These are phyloP conservation scores for Nomada flava DNA, from an alignment of 2,888 invertebrate species.

Conservation along the genomic window DNA sequence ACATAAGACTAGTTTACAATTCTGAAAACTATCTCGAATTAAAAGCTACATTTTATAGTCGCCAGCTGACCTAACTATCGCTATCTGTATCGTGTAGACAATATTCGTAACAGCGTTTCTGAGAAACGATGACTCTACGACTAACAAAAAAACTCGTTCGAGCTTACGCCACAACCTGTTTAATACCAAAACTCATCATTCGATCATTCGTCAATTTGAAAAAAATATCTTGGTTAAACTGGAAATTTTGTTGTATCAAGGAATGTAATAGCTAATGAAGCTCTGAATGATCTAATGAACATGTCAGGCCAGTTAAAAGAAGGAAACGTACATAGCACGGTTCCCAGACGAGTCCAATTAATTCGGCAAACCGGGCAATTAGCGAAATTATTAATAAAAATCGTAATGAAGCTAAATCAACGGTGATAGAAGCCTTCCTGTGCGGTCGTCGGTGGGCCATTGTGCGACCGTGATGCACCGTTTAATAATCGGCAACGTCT, in stretches of 20 bases:
- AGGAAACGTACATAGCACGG: slow-evolving; percentile 50
- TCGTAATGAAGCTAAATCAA: slow-evolving; percentile 81
- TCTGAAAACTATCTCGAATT: not conserved
- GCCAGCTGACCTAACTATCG: slow-evolving; percentile 8
- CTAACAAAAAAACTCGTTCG: not conserved
- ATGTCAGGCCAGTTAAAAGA: too few relatives aligned
- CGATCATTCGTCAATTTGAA: not conserved
- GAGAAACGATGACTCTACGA: slow-evolving; percentile 16
- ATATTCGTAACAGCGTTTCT: slow-evolving; percentile 22
- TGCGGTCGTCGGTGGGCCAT: slow-evolving; percentile 78
- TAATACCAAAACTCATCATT: not conserved
- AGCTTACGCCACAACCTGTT: not conserved
- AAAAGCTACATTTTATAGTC: slow-evolving; percentile 19
- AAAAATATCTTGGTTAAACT: too few relatives aligned
- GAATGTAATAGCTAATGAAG: too few relatives aligned
- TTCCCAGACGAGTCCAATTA: slow-evolving; percentile 79
- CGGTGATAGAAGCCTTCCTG: slow-evolving; percentile 83
- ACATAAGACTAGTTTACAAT: not conserved
- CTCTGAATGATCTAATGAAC: too few relatives aligned
- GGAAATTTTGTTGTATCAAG: too few relatives aligned
- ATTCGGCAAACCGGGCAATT: slow-evolving; percentile 81
- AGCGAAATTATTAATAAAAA: slow-evolving; percentile 81
- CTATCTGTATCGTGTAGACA: slow-evolving; percentile 1
- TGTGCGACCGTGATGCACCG: slow-evolving; percentile 64
- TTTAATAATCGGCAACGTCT: slow-evolving; percentile 74